phyloP scores from a whole-genome alignment of 2,888 invertebrate species.

The Thymelicus sylvestris region DNA sequence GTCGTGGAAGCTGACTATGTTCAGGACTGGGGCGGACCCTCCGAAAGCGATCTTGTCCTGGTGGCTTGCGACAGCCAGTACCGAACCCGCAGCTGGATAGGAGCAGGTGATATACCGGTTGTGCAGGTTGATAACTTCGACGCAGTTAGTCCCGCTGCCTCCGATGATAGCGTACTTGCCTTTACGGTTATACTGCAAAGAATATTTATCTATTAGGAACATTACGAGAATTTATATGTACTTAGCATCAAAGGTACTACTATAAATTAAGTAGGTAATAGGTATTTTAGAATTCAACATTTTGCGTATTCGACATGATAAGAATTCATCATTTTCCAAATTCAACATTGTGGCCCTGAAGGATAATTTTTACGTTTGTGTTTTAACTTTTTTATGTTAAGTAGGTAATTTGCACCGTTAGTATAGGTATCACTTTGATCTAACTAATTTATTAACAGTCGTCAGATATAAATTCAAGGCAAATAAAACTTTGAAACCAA shows the following conservation, averaged over 20 bases:
- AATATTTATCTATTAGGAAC: constrained; percentile 8
- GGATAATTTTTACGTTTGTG: no score
- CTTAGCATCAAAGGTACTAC: no score
- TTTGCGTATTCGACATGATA: no score
- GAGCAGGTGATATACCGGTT: constrained; percentile 75
- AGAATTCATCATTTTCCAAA: no score
- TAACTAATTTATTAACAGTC: no score
- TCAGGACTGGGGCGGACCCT: constrained; percentile 69
- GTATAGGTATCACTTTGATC: not conserved
- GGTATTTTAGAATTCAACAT: no score
- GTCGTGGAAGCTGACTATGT: constrained; percentile 71
- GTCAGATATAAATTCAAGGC: no score
- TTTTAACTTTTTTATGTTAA: no score
- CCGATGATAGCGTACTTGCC: constrained; percentile 77
- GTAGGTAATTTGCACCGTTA: no score
- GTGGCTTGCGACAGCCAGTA: constrained; percentile 67
- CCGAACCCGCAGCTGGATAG: constrained; percentile 65
- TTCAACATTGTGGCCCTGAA: no score
- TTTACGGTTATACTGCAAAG: constrained; percentile 73
- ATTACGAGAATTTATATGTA: no score
- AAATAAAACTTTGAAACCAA: constrained; percentile 18
- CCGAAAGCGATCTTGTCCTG: constrained; percentile 73
- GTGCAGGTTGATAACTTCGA: constrained; percentile 77
- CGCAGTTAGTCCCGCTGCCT: constrained; percentile 75
- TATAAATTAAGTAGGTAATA: no score